These are phyloP conservation scores for Callopanchax toddi DNA, from an alignment of 2,113 vertebrate genomes.

Conservation along the genomic window DNA sequence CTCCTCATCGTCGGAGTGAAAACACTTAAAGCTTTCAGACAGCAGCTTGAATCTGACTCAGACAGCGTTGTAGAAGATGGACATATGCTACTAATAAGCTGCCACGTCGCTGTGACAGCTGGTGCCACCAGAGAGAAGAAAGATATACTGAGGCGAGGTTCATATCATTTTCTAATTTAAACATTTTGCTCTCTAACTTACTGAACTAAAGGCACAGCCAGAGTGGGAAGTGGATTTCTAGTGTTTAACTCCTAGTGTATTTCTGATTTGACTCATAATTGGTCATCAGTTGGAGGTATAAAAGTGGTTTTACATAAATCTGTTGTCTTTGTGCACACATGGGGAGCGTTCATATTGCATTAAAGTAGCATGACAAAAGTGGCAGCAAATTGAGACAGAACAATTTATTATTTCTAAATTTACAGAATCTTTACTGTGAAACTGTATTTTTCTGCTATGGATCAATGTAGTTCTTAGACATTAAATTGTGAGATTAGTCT, in stretches of 20 bases:
- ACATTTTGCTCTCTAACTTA: too few species aligned
- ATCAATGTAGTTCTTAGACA: too few species aligned
- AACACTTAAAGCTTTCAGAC: background rate
- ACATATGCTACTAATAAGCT: background rate
- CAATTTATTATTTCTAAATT: background rate
- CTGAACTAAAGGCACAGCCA: too few species aligned
- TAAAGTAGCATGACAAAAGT: background rate
- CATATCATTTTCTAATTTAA: too few species aligned
- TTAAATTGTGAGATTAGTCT: too few species aligned
- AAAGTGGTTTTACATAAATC: background rate
- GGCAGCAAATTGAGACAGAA: background rate
- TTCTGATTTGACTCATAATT: background rate
- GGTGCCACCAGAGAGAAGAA: background rate
- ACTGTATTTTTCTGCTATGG: background rate
- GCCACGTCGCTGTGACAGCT: background rate
- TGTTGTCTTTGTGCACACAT: background rate
- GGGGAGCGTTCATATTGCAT: background rate
- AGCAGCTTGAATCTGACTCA: background rate
- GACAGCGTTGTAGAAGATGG: background rate
- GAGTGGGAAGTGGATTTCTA: background rate
- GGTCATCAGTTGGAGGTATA: too few species aligned
- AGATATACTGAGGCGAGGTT: background rate
- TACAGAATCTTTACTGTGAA: background rate
- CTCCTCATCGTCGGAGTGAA: background rate
- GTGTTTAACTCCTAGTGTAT: background rate